These are phyloP conservation scores for Scaptomyza tumidula DNA, from an alignment of 2,888 invertebrate species.

Conservation along the genomic window DNA sequence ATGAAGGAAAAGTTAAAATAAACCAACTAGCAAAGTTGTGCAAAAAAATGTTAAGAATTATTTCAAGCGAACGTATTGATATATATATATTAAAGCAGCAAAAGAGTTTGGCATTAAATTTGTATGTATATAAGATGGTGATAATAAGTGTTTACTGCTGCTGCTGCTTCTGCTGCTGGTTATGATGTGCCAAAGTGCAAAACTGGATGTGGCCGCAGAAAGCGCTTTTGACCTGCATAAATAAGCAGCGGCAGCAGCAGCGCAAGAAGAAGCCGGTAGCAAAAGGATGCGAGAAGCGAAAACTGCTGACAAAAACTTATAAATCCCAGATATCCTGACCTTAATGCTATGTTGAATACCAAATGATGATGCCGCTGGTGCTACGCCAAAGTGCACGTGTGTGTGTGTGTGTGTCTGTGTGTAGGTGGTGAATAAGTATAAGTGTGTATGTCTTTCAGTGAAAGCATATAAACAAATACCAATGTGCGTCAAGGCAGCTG, in stretches of 20 bases:
- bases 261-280: neutral
- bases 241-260: conserved; percentile 40
- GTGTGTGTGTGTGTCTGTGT: conserved; percentile 10
- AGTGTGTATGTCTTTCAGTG: conserved; percentile 22
- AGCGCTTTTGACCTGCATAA: conserved; percentile 63
- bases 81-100: conserved; percentile 43
- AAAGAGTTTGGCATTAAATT: conserved; percentile 40
- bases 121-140: conserved; percentile 35
- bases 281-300: conserved; percentile 56
- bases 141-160: conserved; percentile 51
- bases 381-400: conserved; percentile 28
- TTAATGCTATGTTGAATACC: conserved; percentile 80
- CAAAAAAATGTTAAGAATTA: conserved; percentile 28
- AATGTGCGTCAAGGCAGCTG: conserved; percentile 56
- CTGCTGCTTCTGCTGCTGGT: conserved; percentile 41
- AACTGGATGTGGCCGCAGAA: conserved; percentile 19
- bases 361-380: conserved; percentile 69
- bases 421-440: neutral
- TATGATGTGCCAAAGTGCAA: conserved; percentile 74
- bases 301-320: conserved; percentile 78
- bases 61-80: conserved; percentile 4
- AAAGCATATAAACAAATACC: conserved; percentile 67
- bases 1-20: conserved; percentile 25
- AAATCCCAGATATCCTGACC: conserved; percentile 82
- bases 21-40: conserved; percentile 27